Percentiles rank a stretch among this genome's conserved stretches.
phyloP scores from a whole-genome alignment of 2,888 invertebrate species.

The Drosophila mimica region DNA sequence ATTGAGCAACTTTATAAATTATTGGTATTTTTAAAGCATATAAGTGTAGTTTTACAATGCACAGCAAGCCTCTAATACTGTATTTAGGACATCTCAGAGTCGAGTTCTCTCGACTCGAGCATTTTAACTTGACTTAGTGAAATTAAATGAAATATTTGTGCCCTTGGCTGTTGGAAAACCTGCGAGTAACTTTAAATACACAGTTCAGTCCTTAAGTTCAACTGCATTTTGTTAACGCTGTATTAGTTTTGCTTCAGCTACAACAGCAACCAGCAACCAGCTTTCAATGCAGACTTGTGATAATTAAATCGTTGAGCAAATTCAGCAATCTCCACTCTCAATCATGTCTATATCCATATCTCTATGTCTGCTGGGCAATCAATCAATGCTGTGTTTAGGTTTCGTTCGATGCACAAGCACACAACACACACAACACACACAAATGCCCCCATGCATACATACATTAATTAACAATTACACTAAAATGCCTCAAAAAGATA shows the following conservation, averaged over 20 bases:
- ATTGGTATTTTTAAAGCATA: background rate
- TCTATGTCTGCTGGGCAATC: slow-evolving; percentile 33
- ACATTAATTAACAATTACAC: slow-evolving; percentile 77
- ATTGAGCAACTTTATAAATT: background rate
- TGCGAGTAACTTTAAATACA: slow-evolving; percentile 8
- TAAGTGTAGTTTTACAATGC: slow-evolving; percentile 1
- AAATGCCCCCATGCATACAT: slow-evolving; percentile 43
- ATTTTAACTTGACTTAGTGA: background rate
- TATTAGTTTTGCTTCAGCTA: slow-evolving; percentile 8
- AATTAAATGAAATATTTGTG: background rate
- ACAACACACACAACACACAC: slow-evolving; percentile 3
- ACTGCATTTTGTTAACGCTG: slow-evolving; percentile 15
- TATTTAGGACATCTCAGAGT: background rate
- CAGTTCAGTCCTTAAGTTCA: background rate
- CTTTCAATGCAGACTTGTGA: slow-evolving; percentile 35
- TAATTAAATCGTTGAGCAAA: slow-evolving; percentile 50
- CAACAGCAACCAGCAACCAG: slow-evolving; percentile 6
- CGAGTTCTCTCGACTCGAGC: background rate
- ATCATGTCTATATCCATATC: background rate
- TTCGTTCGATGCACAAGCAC: slow-evolving; percentile 3
- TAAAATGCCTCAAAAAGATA: slow-evolving; percentile 65
- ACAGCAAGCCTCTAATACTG: background rate
- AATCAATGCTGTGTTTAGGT: slow-evolving; percentile 55
- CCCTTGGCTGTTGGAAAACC: background rate
- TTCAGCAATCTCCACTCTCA: slow-evolving; percentile 19